These are phyloP conservation scores for Andrena camellia DNA, from an alignment of 2,888 invertebrate species.

Conservation along the genomic window DNA sequence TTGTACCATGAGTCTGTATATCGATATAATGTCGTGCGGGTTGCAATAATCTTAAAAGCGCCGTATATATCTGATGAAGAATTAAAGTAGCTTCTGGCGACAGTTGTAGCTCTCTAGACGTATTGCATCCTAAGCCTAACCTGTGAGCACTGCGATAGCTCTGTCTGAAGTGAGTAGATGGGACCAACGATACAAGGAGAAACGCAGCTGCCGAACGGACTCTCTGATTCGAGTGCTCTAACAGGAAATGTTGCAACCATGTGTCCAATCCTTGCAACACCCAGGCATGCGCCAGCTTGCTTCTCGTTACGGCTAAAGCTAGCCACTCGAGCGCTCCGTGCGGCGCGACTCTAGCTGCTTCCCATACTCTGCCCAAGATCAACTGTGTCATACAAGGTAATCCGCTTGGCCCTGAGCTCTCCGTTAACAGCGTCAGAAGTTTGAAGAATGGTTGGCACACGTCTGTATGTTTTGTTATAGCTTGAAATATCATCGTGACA, in stretches of 20 bases:
- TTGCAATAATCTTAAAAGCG: constrained; percentile 91
- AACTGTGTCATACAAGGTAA: constrained; percentile 96
- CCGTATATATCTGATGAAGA: constrained; percentile 90
- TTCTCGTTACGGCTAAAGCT: constrained; percentile 91
- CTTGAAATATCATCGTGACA: constrained; percentile 95
- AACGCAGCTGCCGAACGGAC: constrained; percentile 96
- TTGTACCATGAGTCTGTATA: constrained; percentile 94
- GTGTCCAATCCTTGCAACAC: constrained; percentile 96
- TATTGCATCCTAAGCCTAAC: constrained; percentile 87
- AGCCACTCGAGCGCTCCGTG: constrained; percentile 97
- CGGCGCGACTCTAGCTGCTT: constrained; percentile 95
- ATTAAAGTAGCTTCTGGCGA: constrained; percentile 87
- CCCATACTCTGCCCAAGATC: constrained; percentile 95
- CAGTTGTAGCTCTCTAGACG: constrained; percentile 81
- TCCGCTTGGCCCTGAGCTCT: constrained; percentile 92
- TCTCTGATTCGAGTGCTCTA: constrained; percentile 93
- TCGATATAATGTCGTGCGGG: constrained; percentile 95
- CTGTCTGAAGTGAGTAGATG: constrained; percentile 95
- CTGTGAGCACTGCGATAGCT: constrained; percentile 90
- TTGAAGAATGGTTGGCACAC: constrained; percentile 97
- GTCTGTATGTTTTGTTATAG: constrained; percentile 96
- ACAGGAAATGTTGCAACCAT: constrained; percentile 96
- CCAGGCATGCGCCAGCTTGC: constrained; percentile 96
- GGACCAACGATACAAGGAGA: constrained; percentile 95
- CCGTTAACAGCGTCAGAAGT: constrained; percentile 94